Conservation (phyloP, 2,888 invertebrate genomes). For the Rotaria macrura region DNA sequence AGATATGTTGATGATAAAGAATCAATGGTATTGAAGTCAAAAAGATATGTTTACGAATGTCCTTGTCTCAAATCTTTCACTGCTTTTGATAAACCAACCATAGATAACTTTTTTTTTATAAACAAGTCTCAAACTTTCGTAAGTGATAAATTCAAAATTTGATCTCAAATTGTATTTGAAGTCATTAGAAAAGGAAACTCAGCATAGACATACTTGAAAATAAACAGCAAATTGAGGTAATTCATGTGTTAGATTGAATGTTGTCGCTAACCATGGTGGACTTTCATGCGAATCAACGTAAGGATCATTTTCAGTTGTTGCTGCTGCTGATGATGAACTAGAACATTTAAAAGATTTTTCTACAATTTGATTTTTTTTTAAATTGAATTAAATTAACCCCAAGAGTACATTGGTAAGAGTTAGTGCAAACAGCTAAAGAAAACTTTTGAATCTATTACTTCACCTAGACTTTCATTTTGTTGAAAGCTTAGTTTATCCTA, state of each 20-base stretch:
- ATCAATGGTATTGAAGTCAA: too few relatives aligned
- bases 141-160: too few relatives aligned
- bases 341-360: not conserved
- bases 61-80: too few relatives aligned
- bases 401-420: not conserved
- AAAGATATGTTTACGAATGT: too few relatives aligned
- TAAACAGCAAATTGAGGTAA: constrained; percentile 68
- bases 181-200: too few relatives aligned
- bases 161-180: too few relatives aligned
- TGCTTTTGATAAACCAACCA: too few relatives aligned
- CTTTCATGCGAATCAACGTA: constrained; percentile 47
- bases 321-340: not conserved
- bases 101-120: too few relatives aligned
- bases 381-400: not conserved
- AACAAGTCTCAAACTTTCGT: too few relatives aligned
- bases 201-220: constrained; percentile 62
- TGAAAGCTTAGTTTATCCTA: not conserved
- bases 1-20: too few relatives aligned
- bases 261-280: constrained; percentile 70
- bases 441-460: not conserved
- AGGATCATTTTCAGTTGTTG: constrained; percentile 34
- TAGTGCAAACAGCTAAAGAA: not conserved
- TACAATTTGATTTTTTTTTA: not conserved
- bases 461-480: not conserved
- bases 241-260: constrained; percentile 75